Conservation (phyloP, 30 jellyfish, hydroid and myxozoan species). For the Pseudorhiza aurosa region DNA sequence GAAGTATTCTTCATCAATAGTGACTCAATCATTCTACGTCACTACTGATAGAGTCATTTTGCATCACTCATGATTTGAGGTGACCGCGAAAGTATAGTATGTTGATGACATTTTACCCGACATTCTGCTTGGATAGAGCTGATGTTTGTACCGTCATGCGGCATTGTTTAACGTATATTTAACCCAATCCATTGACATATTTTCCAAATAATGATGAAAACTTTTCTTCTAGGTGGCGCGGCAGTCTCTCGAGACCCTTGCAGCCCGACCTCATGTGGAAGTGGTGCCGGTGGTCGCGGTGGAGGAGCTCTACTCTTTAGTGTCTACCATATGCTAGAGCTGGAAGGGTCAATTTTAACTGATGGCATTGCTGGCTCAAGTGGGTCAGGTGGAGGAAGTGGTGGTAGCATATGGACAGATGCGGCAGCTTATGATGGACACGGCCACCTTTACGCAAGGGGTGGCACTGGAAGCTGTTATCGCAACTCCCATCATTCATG, state of each 20-base stretch:
- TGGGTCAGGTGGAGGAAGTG: slow-evolving; percentile 73
- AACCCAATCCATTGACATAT: too few species aligned
- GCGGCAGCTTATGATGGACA: slow-evolving; percentile 66
- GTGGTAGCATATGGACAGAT: slow-evolving; percentile 70
- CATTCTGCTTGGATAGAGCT: too few species aligned
- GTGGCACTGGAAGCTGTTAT: slow-evolving; percentile 69
- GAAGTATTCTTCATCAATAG: too few species aligned
- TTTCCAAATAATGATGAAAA: too few species aligned
- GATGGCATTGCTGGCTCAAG: slow-evolving; percentile 54
- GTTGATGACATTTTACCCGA: too few species aligned
- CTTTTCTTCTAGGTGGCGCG: slow-evolving; percentile 43
- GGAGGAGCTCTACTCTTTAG: slow-evolving; percentile 64
- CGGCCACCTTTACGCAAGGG: slow-evolving; percentile 61
- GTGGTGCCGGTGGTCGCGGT: slow-evolving; percentile 55
- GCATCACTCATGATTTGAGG: too few species aligned
- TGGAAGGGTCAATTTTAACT: slow-evolving; percentile 46
- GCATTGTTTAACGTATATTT: too few species aligned
- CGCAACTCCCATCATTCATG: not conserved
- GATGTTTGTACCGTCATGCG: too few species aligned
- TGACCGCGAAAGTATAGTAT: too few species aligned
- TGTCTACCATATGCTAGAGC: slow-evolving; percentile 51
- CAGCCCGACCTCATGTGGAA: slow-evolving; percentile 57
- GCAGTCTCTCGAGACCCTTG: slow-evolving; percentile 31
- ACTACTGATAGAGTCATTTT: too few species aligned
- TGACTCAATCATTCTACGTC: too few species aligned